Conservation (phyloP, 2,797 vertebrate genomes). For the Anguilla anguilla region DNA sequence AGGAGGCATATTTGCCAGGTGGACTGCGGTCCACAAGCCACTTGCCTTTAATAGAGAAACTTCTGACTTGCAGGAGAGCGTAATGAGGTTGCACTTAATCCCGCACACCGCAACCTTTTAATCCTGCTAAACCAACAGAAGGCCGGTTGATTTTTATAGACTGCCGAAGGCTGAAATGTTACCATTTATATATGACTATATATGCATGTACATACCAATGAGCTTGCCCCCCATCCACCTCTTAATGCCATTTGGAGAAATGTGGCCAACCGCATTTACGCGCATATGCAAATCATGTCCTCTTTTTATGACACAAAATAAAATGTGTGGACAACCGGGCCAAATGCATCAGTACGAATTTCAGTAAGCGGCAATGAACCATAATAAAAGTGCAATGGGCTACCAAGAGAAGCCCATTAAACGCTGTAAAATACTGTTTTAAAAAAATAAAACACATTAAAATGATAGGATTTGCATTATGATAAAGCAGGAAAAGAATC, state of each 20-base stretch:
- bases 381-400: not conserved
- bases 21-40: not conserved
- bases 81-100: conserved; percentile 52
- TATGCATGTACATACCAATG: no score
- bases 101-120: conserved; percentile 49
- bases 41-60: conserved; percentile 16
- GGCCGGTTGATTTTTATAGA: conserved; percentile 13
- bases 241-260: not conserved
- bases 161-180: conserved; percentile 37
- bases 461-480: not conserved
- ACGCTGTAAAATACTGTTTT: not conserved
- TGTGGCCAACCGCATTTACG: not conserved
- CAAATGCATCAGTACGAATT: not conserved
- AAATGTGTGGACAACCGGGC: not conserved
- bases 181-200: conserved; percentile 5
- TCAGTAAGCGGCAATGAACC: not conserved
- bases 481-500: not conserved
- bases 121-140: conserved; percentile 38
- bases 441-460: not conserved
- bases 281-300: conserved; percentile 9
- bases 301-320: conserved; percentile 5
- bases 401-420: not conserved
- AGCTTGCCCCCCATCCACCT: not conserved
- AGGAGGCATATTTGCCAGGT: not conserved
- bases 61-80: conserved; percentile 34